Conservation (phyloP, 2,797 vertebrate species). For the Protosalanx chinensis region DNA sequence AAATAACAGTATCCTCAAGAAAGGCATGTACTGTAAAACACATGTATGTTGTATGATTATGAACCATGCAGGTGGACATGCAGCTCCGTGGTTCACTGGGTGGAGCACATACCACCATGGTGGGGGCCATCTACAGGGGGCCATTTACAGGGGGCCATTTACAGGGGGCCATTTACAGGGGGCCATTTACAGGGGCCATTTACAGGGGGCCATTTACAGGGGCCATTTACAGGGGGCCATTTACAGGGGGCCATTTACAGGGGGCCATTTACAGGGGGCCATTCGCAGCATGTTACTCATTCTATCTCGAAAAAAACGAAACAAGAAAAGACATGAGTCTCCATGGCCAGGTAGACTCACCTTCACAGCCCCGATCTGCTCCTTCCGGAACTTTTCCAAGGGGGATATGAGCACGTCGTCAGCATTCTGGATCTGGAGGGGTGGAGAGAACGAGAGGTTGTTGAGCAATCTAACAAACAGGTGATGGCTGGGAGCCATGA, state of each 20-base stretch:
- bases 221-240: too few species aligned
- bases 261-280: neutral
- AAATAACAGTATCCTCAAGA: too few species aligned
- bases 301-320: neutral
- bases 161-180: too few species aligned
- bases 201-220: too few species aligned
- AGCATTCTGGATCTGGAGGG: slow-evolving; percentile 90
- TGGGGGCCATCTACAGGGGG: neutral
- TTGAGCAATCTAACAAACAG: too few species aligned
- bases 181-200: too few species aligned
- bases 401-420: slow-evolving; percentile 96
- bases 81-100: too few species aligned
- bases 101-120: too few species aligned
- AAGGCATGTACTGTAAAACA: neutral
- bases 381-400: slow-evolving; percentile 95
- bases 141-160: neutral
- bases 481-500: too few species aligned
- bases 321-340: slow-evolving; percentile 22
- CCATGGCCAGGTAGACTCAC: slow-evolving; percentile 70
- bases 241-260: too few species aligned
- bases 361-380: slow-evolving; percentile 97
- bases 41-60: neutral
- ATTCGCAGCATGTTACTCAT: neutral
- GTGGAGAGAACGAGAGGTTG: slow-evolving; percentile 8
- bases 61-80: neutral